Percentiles rank a stretch among this genome's conserved stretches.
Conservation (phyloP, 2,797 vertebrate species). For the Tapirus indicus region DNA sequence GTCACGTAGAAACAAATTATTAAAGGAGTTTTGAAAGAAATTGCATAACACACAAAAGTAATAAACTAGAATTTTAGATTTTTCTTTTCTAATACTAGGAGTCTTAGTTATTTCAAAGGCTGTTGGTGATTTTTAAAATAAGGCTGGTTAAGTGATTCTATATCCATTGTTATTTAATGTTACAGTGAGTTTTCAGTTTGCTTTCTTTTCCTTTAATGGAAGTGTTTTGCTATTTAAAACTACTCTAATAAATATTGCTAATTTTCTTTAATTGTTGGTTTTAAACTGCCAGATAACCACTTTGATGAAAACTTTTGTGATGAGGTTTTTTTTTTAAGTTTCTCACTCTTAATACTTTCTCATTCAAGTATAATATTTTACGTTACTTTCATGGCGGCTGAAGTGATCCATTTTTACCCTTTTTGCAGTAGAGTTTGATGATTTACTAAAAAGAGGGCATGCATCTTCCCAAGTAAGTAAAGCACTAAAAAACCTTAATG, state of each 20-base stretch:
- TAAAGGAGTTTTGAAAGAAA: conserved; percentile 57
- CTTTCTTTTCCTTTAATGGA: conserved; percentile 38
- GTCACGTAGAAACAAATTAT: conserved; percentile 48
- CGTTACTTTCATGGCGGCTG: neutral
- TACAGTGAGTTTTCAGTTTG: neutral
- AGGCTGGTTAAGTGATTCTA: conserved; percentile 13
- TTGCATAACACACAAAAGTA: neutral
- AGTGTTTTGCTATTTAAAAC: neutral
- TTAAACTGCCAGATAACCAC: conserved; percentile 30
- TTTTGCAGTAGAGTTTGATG: neutral
- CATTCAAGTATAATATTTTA: conserved; percentile 8
- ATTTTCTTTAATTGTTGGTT: neutral
- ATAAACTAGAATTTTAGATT: conserved; percentile 35
- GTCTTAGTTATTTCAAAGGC: conserved; percentile 46
- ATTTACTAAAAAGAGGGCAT: conserved; percentile 3
- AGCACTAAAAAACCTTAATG: neutral
- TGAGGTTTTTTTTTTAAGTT: neutral
- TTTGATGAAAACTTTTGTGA: conserved; percentile 42
- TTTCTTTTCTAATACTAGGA: conserved; percentile 35
- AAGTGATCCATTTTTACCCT: neutral
- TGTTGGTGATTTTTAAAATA: neutral
- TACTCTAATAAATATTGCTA: neutral
- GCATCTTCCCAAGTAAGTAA: conserved; percentile 28
- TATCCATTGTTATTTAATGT: conserved; percentile 29
- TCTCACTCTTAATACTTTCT: neutral